Evolutionary conservation across 2,888 invertebrate species (phyloP).

Genomic region (Euzetes globulus): DNA sequence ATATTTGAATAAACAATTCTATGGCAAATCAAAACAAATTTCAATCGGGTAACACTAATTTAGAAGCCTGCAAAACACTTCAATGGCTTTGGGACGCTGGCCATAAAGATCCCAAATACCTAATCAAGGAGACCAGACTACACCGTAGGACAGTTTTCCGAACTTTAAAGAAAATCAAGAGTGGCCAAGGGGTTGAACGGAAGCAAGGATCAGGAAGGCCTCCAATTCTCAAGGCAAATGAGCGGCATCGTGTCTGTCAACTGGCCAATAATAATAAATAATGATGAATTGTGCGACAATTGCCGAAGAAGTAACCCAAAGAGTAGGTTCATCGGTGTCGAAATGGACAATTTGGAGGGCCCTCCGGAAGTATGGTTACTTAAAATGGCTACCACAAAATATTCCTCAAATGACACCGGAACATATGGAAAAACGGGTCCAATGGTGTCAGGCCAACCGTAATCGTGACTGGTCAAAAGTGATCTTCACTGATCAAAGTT

Average conservation of each 20-base stretch:
- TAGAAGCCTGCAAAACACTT: not conserved
- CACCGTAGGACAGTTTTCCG: not conserved
- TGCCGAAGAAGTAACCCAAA: not conserved
- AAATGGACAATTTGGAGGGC: not conserved
- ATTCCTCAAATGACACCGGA: not conserved
- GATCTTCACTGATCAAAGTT: not conserved
- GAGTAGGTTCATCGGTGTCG: not conserved
- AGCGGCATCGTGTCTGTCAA: not conserved
- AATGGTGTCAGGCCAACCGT: not conserved
- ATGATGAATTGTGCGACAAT: not conserved
- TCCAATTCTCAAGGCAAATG: not conserved
- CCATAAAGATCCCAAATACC: not conserved
- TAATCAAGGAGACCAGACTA: not conserved
- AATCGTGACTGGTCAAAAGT: not conserved
- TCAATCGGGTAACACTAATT: too few relatives aligned
- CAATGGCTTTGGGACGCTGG: not conserved
- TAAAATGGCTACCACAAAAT: not conserved
- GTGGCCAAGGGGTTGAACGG: not conserved
- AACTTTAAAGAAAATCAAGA: not conserved
- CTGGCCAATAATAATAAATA: not conserved
- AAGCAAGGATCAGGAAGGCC: not conserved
- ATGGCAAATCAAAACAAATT: too few relatives aligned
- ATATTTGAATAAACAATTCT: too few relatives aligned
- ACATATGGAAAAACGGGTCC: not conserved
- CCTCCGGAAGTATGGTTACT: not conserved